phyloP scores from a whole-genome alignment of 1,140 invertebrate species.

The Atta texana region DNA sequence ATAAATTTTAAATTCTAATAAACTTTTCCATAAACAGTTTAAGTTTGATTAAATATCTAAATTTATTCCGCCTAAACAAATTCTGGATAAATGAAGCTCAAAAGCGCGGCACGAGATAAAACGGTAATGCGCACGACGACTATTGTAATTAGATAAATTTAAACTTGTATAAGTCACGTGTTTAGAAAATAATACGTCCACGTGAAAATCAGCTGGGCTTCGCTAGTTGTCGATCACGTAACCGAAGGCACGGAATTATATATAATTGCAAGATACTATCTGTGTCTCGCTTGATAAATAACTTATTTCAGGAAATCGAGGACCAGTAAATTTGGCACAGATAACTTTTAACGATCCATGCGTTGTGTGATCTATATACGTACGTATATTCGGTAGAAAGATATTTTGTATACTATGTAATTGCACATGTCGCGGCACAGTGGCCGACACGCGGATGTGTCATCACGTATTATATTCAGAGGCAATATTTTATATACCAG shows the following conservation, averaged over 20 bases:
- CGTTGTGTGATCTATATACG: neutral
- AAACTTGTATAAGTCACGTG: conserved; percentile 16
- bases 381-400: neutral
- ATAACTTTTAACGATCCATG: neutral
- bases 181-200: conserved; percentile 45
- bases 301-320: conserved; percentile 19
- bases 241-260: neutral
- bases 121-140: neutral
- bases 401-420: conserved; percentile 67
- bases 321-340: conserved; percentile 11
- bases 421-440: conserved; percentile 19
- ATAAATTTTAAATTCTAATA: neutral
- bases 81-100: conserved; percentile 3
- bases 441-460: neutral
- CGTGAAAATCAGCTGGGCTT: neutral
- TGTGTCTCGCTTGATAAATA: neutral
- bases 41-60: neutral
- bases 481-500: conserved; percentile 68
- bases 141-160: conserved; percentile 35
- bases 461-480: neutral
- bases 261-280: neutral
- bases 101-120: neutral
- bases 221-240: neutral
- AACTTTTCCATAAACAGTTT: neutral
- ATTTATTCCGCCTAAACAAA: neutral